Conservation (phyloP, 2,113 vertebrate genomes). For the Trogon melanurus region DNA sequence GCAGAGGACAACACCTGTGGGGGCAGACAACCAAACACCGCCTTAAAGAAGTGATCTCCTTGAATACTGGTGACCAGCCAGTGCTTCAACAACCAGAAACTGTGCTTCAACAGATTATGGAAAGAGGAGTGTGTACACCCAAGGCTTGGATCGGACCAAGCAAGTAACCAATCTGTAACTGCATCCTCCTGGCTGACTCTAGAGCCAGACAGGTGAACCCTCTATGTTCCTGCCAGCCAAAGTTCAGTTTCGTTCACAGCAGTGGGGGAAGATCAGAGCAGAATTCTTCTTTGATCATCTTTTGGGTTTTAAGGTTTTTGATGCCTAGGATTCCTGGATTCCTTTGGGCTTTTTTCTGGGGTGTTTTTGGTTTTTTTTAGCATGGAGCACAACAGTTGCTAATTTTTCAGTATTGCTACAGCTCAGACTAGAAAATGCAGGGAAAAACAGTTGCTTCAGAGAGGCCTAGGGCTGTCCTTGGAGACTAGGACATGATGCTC, state of each 20-base stretch:
- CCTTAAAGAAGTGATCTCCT: background rate
- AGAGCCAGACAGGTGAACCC: background rate
- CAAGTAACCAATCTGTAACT: background rate
- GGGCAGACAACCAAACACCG: background rate
- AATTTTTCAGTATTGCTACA: background rate
- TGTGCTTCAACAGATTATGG: background rate
- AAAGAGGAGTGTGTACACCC: background rate
- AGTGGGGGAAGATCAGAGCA: background rate
- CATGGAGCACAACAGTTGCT: background rate
- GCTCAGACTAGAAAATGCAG: background rate
- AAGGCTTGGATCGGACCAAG: background rate
- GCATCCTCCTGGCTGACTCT: background rate
- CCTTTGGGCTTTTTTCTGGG: too few relatives aligned
- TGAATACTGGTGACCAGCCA: background rate
- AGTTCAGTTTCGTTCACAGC: background rate
- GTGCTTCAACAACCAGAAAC: background rate
- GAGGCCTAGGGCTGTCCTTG: background rate
- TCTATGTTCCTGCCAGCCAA: fast-evolving
- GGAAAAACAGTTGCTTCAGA: background rate
- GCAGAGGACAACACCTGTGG: background rate
- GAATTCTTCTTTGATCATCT: background rate
- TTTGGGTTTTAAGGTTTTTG: background rate
- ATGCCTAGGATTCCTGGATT: background rate
- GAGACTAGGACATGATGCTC: background rate
- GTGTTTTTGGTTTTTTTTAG: background rate